Evolutionary conservation across 2,888 invertebrate genomes (phyloP), one percentile per base, ranked within the genome.

Genomic region (Phalangium opilio): DNA sequence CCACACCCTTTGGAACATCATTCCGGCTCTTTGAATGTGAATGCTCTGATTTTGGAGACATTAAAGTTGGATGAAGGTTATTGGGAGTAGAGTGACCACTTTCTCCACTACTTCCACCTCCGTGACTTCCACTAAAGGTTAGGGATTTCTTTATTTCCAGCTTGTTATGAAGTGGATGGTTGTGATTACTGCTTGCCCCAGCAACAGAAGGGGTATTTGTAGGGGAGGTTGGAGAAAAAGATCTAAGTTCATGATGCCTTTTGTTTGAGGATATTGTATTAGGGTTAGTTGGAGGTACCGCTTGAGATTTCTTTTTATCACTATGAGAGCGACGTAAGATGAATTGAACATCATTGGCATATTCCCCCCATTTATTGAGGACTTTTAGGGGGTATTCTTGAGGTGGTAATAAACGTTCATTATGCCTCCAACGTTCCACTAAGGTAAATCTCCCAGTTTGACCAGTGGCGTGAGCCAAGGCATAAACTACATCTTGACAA

Each of bases 401-500:
- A 18, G 95, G 93, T 46, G 91, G 84, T 58, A 98, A 71, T 42
- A 91, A 76, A 57, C 90, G 75, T 67, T 93, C 91, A 67, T 84
- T 89, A 64, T 83, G 87, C 61, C 93, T 75, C 91, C 91, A 95
- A 59, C 89, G 75, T 70, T 96, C 95, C 58, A 95, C 84, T 48
- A 98, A 73, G 17, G 91, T 93, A 66, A 95, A 98, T 61, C 93
- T 78, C 57, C 98, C 98, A 54, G 93, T 90, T 75, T 93, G 89
- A 43, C 90, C 90, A 52, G 93, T 95, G 52, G 96, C 95, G 73
- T 95, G 93, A 54, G 96, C 96, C 65, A 98, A 74, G 47, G 95
- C 96, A 69, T 91, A 89, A 49, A 98, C 95, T 64, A 98, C 87
- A 77, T 98, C 95, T 83, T 90, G 89, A 70, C 96, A 96, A 61